Evolutionary conservation across 1,140 invertebrate genomes (phyloP).

Genomic region (Theocolax elegans): DNA sequence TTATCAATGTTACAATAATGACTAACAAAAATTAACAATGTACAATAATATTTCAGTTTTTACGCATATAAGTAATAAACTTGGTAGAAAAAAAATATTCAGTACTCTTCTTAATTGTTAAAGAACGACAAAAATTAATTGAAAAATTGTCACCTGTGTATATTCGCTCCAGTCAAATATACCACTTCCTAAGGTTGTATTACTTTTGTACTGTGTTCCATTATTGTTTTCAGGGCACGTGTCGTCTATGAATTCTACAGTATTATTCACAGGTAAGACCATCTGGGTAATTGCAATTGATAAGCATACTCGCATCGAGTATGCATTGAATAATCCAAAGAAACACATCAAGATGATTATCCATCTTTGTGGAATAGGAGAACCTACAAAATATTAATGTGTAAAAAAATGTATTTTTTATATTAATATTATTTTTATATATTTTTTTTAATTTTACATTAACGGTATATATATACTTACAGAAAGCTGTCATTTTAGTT

Average conservation of each 20-base stretch:
- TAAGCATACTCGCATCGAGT: constrained; percentile 8
- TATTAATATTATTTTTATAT: too few species aligned
- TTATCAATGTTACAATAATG: too few species aligned
- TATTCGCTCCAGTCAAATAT: constrained; percentile 52
- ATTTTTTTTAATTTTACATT: too few species aligned
- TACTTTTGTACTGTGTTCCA: not conserved
- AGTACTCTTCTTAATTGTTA: too few species aligned
- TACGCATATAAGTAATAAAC: too few species aligned
- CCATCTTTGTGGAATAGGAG: constrained; percentile 71
- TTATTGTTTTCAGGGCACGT: not conserved
- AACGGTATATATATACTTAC: not conserved
- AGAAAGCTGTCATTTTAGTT: too few species aligned
- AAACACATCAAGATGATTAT: constrained; percentile 86
- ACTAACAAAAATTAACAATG: too few species aligned
- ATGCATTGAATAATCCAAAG: constrained; percentile 72
- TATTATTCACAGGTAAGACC: not conserved
- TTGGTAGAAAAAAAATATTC: too few species aligned
- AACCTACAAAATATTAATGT: not conserved
- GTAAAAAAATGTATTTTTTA: too few species aligned
- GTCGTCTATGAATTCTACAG: constrained; percentile 32
- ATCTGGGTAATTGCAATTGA: constrained; percentile 20
- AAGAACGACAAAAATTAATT: not conserved
- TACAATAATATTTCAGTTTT: too few species aligned
- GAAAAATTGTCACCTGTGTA: constrained; percentile 1
- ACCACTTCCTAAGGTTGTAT: not conserved